phyloP scores from a whole-genome alignment of 1,140 invertebrate species.

The Trichogramma pretiosum region DNA sequence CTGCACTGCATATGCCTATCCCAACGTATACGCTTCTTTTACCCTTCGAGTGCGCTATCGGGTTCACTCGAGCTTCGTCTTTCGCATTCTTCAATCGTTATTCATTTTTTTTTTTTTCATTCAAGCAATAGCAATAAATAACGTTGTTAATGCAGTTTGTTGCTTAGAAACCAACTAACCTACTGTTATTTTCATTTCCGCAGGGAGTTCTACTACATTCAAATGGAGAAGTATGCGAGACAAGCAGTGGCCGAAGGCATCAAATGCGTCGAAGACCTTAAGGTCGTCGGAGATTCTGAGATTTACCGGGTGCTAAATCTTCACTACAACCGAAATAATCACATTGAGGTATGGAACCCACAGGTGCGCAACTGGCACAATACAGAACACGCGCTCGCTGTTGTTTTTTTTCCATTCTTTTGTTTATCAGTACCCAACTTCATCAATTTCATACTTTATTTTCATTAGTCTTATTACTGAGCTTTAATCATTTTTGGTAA shows the following conservation, averaged over 20 bases:
- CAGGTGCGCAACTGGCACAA: constrained; percentile 53
- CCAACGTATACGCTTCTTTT: background rate
- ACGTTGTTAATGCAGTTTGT: no score
- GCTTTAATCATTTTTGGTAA: no score
- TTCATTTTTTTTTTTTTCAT: background rate
- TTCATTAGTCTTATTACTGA: no score
- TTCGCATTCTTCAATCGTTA: background rate
- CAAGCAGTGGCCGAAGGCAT: constrained; percentile 95
- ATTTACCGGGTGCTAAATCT: constrained; percentile 96
- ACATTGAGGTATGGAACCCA: constrained; percentile 88
- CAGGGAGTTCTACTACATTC: constrained; percentile 99
- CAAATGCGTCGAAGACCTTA: constrained; percentile 84
- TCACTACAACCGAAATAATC: constrained; percentile 99
- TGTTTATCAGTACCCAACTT: constrained; percentile 1
- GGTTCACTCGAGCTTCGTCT: no score
- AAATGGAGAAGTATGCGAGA: constrained; percentile 99
- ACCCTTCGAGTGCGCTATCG: no score
- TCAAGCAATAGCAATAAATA: no score
- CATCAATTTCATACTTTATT: constrained; percentile 1
- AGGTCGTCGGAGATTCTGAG: constrained; percentile 90
- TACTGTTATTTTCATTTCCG: constrained; percentile 42
- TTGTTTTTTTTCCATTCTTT: constrained; percentile 24
- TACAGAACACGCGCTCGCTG: constrained; percentile 37
- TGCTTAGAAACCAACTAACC: no score
- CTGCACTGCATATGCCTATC: background rate